Percentiles rank a stretch among this genome's conserved stretches.
Evolutionary conservation across 37 sponge, comb jelly and placozoan genomes (phyloP).

Genomic region (Beroe forskalii): DNA sequence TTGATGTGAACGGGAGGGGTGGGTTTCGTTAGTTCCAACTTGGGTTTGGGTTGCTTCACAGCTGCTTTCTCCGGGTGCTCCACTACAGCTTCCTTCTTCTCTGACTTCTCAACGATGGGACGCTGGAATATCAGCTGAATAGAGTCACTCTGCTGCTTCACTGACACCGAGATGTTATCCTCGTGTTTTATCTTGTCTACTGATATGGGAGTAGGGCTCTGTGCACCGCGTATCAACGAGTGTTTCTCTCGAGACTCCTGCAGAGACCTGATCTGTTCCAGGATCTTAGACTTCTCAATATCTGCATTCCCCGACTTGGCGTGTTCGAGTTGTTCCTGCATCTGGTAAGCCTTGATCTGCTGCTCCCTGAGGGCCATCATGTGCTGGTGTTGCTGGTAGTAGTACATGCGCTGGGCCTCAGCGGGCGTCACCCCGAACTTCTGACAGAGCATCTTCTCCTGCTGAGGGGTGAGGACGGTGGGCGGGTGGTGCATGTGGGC

Average conservation of each 20-base stretch:
- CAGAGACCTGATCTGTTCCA: constrained; percentile 13
- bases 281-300: constrained; percentile 22
- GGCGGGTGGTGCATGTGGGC: not conserved
- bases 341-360: constrained; percentile 57
- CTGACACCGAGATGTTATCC: constrained; percentile 1
- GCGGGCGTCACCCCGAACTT: constrained; percentile 54
- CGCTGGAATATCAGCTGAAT: constrained; percentile 55
- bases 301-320: not conserved
- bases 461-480: constrained; percentile 60
- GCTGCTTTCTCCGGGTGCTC: not conserved
- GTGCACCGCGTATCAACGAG: not conserved
- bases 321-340: not conserved
- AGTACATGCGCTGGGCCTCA: constrained; percentile 53
- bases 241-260: not conserved
- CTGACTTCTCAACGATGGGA: not conserved
- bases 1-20: constrained; percentile 58
- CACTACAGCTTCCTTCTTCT: not conserved
- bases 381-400: constrained; percentile 54
- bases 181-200: constrained; percentile 20
- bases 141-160: constrained; percentile 34
- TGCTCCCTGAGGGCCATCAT: constrained; percentile 42
- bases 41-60: constrained; percentile 32
- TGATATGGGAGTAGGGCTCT: not conserved
- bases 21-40: constrained; percentile 41
- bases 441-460: constrained; percentile 64